A percentile compares a stretch with the other conserved stretches of the same genome.
These are phyloP conservation scores for Pseudotriccus pelzelni DNA, from an alignment of 2,797 vertebrate species.

Conservation along the genomic window DNA sequence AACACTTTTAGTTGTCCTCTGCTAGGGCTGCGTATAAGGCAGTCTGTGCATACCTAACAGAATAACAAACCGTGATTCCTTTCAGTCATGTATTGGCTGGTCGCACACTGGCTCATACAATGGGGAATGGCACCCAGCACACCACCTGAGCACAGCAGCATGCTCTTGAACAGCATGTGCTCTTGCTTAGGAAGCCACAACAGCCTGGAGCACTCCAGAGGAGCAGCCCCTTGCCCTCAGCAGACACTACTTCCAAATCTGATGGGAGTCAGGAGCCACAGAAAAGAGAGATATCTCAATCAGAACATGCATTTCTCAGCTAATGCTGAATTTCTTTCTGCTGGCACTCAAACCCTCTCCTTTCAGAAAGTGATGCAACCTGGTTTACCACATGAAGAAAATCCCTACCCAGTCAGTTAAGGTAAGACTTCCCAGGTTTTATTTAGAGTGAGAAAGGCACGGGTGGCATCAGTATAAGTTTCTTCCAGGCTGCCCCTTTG, in stretches of 20 bases:
- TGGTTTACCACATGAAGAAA: neutral
- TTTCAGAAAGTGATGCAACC: neutral
- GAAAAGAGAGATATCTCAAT: neutral
- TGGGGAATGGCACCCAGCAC: neutral
- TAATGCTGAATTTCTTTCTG: neutral
- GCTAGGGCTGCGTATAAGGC: neutral
- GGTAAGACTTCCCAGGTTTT: neutral
- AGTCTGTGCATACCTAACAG: neutral
- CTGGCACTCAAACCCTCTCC: neutral
- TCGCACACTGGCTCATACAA: neutral
- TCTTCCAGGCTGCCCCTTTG: neutral
- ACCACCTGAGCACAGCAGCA: neutral
- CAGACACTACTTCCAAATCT: neutral
- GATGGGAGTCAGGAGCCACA: neutral
- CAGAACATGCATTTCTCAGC: neutral
- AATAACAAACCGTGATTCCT: neutral
- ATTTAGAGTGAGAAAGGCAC: neutral
- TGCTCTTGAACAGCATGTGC: neutral
- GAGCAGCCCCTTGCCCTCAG: neutral
- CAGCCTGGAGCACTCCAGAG: neutral
- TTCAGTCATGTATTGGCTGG: neutral
- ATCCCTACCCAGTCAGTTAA: neutral
- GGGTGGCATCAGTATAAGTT: neutral
- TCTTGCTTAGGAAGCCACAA: neutral
- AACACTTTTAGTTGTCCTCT: neutral